Evolutionary conservation across 30 jellyfish, hydroid and myxozoan species (phyloP).

Genomic region (Cassiopea xamachana): DNA sequence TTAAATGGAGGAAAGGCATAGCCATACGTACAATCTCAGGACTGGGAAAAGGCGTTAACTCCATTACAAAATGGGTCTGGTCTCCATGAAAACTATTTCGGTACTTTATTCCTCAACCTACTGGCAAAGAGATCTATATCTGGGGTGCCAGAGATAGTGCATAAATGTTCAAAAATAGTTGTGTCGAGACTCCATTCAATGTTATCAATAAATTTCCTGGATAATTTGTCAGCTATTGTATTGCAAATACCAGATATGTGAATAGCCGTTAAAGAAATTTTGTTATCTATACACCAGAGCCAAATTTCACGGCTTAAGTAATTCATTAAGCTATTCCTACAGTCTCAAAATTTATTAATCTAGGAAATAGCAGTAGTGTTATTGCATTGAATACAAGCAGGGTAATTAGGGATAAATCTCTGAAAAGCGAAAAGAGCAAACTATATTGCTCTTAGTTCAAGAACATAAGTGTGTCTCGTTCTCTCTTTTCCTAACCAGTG

Average conservation of each 20-base stretch:
- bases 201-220: constrained; percentile 25
- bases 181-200: constrained; percentile 52
- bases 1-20: constrained; percentile 66
- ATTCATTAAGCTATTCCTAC: neutral
- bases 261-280: constrained; percentile 11
- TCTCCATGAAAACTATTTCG: constrained; percentile 16
- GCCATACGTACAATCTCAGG: constrained; percentile 19
- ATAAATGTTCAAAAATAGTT: neutral
- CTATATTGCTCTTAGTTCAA: neutral
- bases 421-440: constrained; percentile 6
- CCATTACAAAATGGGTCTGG: constrained; percentile 29
- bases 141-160: constrained; percentile 9
- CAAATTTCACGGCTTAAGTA: constrained; percentile 15
- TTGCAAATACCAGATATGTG: constrained; percentile 40
- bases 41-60: constrained; percentile 9
- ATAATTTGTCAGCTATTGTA: constrained; percentile 22
- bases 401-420: neutral
- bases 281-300: constrained; percentile 21
- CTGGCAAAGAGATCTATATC: constrained; percentile 37
- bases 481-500: neutral
- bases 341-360: neutral
- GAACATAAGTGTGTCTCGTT: neutral
- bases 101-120: constrained; percentile 9
- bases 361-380: constrained; percentile 13
- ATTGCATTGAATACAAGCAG: neutral